These are phyloP conservation scores for Sphenodon punctatus DNA, from an alignment of 2,797 vertebrate species.

Conservation along the genomic window DNA sequence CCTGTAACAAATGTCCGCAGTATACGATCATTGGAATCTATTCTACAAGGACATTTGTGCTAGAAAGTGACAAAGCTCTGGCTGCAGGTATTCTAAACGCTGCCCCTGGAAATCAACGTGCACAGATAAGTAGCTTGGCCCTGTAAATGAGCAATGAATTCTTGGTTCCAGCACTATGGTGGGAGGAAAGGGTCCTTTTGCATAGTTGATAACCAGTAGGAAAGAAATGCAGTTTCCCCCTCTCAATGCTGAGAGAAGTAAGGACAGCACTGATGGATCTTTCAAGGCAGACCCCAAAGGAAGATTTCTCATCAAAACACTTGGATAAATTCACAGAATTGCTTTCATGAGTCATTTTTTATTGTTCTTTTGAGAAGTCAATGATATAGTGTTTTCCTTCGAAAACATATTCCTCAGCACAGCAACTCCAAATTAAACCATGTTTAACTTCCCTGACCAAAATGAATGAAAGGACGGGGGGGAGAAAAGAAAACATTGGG, in stretches of 20 bases:
- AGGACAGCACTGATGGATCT: too few species aligned
- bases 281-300: too few species aligned
- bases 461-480: background rate
- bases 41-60: fast-evolving
- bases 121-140: background rate
- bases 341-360: too few species aligned
- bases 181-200: background rate
- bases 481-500: background rate
- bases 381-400: too few species aligned
- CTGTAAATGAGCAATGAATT: background rate
- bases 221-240: background rate
- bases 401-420: too few species aligned
- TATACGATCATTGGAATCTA: background rate
- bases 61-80: background rate
- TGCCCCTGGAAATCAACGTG: background rate
- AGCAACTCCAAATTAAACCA: too few species aligned
- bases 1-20: background rate
- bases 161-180: background rate
- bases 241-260: background rate
- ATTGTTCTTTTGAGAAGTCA: too few species aligned
- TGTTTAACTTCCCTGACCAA: too few species aligned
- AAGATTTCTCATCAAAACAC: too few species aligned
- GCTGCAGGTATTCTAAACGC: background rate
- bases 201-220: background rate
- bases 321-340: too few species aligned